phyloP scores from a whole-genome alignment of 2,888 invertebrate genomes.

The Philaethria dido region DNA sequence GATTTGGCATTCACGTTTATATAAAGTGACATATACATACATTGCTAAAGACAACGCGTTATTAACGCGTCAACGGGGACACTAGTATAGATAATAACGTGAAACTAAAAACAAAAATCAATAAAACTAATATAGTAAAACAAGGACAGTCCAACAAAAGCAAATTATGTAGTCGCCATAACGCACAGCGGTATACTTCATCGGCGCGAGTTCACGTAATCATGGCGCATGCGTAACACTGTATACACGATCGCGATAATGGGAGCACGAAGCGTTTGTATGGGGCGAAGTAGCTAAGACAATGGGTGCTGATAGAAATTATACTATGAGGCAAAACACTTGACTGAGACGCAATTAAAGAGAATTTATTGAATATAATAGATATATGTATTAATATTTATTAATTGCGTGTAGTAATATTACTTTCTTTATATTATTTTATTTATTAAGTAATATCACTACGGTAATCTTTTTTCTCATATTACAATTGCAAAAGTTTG shows the following conservation, averaged over 20 bases:
- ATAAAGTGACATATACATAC: too few species aligned
- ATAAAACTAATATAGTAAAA: too few species aligned
- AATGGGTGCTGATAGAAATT: constrained; percentile 8
- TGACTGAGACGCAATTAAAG: neutral
- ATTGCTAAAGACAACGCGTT: too few species aligned
- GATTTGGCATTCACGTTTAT: too few species aligned
- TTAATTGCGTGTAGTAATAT: neutral
- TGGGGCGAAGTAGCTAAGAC: constrained; percentile 23
- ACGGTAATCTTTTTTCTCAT: too few species aligned
- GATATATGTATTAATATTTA: neutral
- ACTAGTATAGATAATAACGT: too few species aligned
- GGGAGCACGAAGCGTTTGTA: constrained; percentile 31
- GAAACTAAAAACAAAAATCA: too few species aligned
- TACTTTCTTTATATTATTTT: neutral
- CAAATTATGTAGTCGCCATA: constrained; percentile 20
- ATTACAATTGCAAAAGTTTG: too few species aligned
- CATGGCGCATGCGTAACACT: constrained; percentile 35
- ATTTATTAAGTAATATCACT: too few species aligned
- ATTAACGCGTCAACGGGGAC: too few species aligned
- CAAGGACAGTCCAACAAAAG: constrained; percentile 12
- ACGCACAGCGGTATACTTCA: too few species aligned
- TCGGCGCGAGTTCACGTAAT: constrained; percentile 32
- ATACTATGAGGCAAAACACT: neutral
- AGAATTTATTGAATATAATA: neutral
- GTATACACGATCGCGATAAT: constrained; percentile 37